Evolutionary conservation across 2,113 vertebrate species (phyloP).

Genomic region (Grammomys dolichurus): DNA sequence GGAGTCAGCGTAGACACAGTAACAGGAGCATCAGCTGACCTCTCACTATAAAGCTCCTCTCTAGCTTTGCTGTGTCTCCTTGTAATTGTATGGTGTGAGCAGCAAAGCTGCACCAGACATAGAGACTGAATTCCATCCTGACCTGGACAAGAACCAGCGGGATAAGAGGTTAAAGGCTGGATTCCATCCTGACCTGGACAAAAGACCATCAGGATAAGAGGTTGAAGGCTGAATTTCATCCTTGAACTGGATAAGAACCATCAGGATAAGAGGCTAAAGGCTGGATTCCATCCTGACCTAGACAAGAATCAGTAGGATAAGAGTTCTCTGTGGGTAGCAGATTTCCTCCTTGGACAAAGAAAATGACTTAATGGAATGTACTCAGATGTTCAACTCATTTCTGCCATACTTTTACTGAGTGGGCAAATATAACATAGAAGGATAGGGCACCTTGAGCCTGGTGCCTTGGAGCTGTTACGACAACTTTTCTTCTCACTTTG

Average conservation of each 20-base stretch:
- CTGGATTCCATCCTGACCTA: neutral
- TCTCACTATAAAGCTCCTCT: neutral
- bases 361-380: neutral
- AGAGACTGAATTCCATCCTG: neutral
- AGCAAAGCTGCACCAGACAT: neutral
- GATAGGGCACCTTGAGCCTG: neutral
- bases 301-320: neutral
- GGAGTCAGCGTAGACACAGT: neutral
- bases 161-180: neutral
- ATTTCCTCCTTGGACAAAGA: neutral
- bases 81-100: fast-evolving
- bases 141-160: neutral
- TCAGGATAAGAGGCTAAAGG: neutral
- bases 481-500: neutral
- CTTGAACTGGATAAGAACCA: no score
- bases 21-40: neutral
- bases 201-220: neutral
- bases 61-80: neutral
- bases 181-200: neutral
- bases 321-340: neutral
- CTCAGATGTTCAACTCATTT: neutral
- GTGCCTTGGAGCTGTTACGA: neutral
- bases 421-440: neutral
- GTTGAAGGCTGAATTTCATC: neutral
- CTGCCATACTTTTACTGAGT: neutral